A percentile compares a stretch with the other conserved stretches of the same genome.
These are phyloP conservation scores for Monopterus albus DNA, from an alignment of 2,113 vertebrate genomes.

Conservation along the genomic window DNA sequence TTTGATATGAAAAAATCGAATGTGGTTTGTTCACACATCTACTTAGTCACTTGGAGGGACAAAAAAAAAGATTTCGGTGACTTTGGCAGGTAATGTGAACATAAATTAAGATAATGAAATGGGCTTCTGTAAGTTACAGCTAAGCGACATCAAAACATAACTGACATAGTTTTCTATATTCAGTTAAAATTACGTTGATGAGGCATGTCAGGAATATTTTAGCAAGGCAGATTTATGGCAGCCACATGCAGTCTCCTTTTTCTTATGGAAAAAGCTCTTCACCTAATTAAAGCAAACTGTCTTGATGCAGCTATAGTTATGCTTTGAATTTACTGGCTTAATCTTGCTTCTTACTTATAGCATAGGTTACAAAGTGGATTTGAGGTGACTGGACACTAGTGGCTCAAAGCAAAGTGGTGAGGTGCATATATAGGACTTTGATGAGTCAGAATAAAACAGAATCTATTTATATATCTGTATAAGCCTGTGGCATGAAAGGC, in stretches of 20 bases:
- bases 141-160: conserved; percentile 18
- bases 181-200: conserved; percentile 43
- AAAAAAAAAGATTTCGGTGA: no score
- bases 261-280: conserved; percentile 22
- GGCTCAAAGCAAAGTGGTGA: conserved; percentile 43
- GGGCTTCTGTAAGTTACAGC: conserved; percentile 2
- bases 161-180: conserved; percentile 30
- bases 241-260: conserved; percentile 15
- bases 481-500: conserved; percentile 55
- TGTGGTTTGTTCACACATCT: no score
- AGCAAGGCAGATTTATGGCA: conserved; percentile 15
- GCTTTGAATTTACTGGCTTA: conserved; percentile 28
- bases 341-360: conserved; percentile 33
- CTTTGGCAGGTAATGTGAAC: no score
- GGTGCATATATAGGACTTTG: conserved; percentile 60
- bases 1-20: no score
- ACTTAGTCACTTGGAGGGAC: no score
- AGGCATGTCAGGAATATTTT: conserved; percentile 40
- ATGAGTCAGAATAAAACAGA: conserved; percentile 60
- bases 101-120: conserved; percentile 37
- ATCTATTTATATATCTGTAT: conserved; percentile 63
- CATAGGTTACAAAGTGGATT: conserved; percentile 38
- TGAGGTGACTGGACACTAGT: conserved; percentile 37
- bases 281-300: conserved; percentile 37
- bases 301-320: not conserved